Evolutionary conservation across 2,797 vertebrate genomes (phyloP).

Genomic region (Acanthurus lineatus): DNA sequence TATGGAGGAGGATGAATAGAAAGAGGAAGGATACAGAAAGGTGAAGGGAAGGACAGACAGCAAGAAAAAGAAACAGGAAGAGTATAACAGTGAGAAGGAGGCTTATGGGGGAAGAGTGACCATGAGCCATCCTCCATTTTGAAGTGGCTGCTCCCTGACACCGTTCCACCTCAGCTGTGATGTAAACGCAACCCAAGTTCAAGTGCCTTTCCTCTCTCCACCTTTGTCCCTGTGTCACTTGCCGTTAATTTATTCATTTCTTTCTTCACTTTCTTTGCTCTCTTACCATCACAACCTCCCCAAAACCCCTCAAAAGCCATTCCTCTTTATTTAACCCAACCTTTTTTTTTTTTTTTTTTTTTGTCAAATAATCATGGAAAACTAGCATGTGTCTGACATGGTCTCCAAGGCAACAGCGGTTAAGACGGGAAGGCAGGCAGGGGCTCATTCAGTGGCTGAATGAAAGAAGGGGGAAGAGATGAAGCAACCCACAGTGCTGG

Average conservation of each 20-base stretch:
- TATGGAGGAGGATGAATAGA: slow-evolving; percentile 29
- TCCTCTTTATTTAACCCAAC: slow-evolving; percentile 82
- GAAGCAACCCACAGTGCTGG: slow-evolving; percentile 73
- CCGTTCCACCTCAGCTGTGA: slow-evolving; percentile 51
- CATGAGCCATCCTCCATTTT: slow-evolving; percentile 72
- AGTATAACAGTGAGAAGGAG: slow-evolving; percentile 19
- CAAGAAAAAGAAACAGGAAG: slow-evolving; percentile 13
- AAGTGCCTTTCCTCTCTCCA: slow-evolving; percentile 62
- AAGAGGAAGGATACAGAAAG: not conserved
- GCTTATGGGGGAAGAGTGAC: slow-evolving; percentile 32
- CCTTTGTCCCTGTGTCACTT: slow-evolving; percentile 55
- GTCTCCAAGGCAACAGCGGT: slow-evolving; percentile 94
- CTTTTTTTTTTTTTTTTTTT: slow-evolving; percentile 85
- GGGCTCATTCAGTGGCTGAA: slow-evolving; percentile 89
- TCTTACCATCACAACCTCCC: slow-evolving; percentile 57
- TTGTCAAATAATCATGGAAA: slow-evolving; percentile 93
- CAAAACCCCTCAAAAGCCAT: slow-evolving; percentile 28
- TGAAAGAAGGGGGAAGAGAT: slow-evolving; percentile 81
- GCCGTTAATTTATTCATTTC: slow-evolving; percentile 55
- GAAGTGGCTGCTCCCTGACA: slow-evolving; percentile 58
- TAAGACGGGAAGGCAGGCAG: slow-evolving; percentile 88
- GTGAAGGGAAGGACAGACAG: slow-evolving; percentile 6
- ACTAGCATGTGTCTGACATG: slow-evolving; percentile 95
- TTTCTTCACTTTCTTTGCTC: slow-evolving; percentile 58
- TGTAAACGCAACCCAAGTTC: slow-evolving; percentile 67